Percentiles rank a stretch among this genome's conserved stretches.
phyloP scores from a whole-genome alignment of 1,140 invertebrate genomes.

The Diachasma alloeum region DNA sequence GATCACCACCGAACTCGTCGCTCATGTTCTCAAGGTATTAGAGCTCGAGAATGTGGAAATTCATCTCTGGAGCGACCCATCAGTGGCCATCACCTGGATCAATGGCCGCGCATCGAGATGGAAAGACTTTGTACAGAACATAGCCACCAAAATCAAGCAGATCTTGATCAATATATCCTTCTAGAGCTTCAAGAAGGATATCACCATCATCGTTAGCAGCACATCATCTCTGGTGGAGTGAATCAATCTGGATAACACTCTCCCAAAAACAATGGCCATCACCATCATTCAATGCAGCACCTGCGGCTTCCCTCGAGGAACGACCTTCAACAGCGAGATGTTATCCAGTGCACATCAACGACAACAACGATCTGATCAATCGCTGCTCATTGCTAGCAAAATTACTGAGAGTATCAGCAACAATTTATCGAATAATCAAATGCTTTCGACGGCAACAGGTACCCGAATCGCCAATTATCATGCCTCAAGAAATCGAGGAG shows the following conservation, averaged over 20 bases:
- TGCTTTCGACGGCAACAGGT: not conserved
- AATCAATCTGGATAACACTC: no score
- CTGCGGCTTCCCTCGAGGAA: no score
- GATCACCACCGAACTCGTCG: slow-evolving; percentile 29
- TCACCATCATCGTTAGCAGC: not conserved
- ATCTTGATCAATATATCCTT: slow-evolving; percentile 42
- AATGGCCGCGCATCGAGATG: no score
- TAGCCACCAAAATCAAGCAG: slow-evolving; percentile 51
- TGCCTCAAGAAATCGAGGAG: not conserved
- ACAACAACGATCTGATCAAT: not conserved
- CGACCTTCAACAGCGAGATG: no score
- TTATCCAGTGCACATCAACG: not conserved
- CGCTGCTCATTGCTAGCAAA: no score
- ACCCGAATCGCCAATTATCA: not conserved
- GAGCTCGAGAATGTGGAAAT: no score
- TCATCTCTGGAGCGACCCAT: slow-evolving; percentile 36
- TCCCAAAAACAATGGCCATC: no score
- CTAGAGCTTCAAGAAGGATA: not conserved
- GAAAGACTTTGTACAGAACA: no score
- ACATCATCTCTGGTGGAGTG: no score
- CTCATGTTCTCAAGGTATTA: slow-evolving; percentile 11
- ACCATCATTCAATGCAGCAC: no score
- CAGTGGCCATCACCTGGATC: slow-evolving; percentile 25
- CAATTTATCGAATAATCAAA: not conserved
- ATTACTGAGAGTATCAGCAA: not conserved